Evolutionary conservation across 2,888 invertebrate genomes (phyloP).

Genomic region (Diogma glabrata): DNA sequence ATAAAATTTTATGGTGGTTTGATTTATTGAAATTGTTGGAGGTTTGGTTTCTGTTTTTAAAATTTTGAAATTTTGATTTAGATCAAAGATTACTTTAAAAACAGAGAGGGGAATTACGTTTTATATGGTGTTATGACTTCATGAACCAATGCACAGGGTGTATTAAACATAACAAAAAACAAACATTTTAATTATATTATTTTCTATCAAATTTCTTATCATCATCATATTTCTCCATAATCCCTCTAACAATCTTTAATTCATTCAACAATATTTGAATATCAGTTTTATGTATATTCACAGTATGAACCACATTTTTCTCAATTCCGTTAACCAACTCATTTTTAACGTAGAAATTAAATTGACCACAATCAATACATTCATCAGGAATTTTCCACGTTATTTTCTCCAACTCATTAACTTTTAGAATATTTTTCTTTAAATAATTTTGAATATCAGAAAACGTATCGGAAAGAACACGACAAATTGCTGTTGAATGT

Average conservation of each 20-base stretch:
- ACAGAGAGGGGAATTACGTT: too few species aligned
- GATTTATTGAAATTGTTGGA: too few species aligned
- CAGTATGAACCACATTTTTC: constrained; percentile 27
- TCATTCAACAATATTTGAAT: constrained; percentile 30
- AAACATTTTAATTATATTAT: too few species aligned
- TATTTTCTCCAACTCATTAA: constrained; percentile 31
- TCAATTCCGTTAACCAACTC: constrained; percentile 30
- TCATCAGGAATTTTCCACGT: constrained; percentile 23
- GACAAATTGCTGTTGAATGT: constrained; percentile 48
- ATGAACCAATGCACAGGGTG: too few species aligned
- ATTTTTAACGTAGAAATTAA: constrained; percentile 31
- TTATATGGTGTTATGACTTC: too few species aligned
- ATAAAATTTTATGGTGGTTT: too few species aligned
- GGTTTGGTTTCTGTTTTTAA: too few species aligned
- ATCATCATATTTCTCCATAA: constrained; percentile 28
- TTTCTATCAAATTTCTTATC: too few species aligned
- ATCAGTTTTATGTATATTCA: constrained; percentile 32
- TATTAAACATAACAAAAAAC: too few species aligned
- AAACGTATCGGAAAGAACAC: constrained; percentile 42
- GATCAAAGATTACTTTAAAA: too few species aligned
- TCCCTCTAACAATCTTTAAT: constrained; percentile 27
- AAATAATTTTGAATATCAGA: constrained; percentile 38
- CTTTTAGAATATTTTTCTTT: constrained; percentile 23
- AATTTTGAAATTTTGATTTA: too few species aligned
- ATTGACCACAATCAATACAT: constrained; percentile 28